A percentile compares a stretch with the other conserved stretches of the same genome.
These are phyloP conservation scores for Emmelina monodactyla DNA, from an alignment of 2,888 invertebrate genomes.

Conservation along the genomic window DNA sequence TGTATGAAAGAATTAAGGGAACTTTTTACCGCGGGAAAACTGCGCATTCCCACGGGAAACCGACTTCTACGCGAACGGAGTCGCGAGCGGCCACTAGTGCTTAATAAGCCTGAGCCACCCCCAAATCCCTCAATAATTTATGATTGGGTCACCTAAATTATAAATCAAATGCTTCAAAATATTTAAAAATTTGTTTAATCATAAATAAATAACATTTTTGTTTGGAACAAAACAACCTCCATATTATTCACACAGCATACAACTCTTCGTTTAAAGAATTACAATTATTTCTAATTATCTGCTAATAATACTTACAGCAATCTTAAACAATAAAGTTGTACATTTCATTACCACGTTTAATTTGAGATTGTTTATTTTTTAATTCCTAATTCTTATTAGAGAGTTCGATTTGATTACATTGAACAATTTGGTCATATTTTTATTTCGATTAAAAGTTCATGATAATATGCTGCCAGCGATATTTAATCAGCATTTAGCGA, in stretches of 20 bases:
- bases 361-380: slow-evolving; percentile 59
- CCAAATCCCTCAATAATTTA: no score
- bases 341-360: slow-evolving; percentile 62
- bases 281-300: slow-evolving; percentile 57
- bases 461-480: neutral
- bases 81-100: no score
- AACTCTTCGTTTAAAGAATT: slow-evolving; percentile 57
- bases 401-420: slow-evolving; percentile 53
- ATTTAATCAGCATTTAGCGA: neutral
- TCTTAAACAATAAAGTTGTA: slow-evolving; percentile 58
- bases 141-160: no score
- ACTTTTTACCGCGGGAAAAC: no score
- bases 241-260: slow-evolving; percentile 60
- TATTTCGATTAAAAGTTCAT: neutral
- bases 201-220: slow-evolving; percentile 67
- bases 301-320: slow-evolving; percentile 67
- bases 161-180: no score
- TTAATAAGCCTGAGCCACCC: no score
- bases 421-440: slow-evolving; percentile 22
- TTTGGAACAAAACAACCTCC: slow-evolving; percentile 66
- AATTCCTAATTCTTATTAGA: slow-evolving; percentile 56
- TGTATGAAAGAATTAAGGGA: no score
- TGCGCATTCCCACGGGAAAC: no score
- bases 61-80: no score
- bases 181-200: slow-evolving; percentile 66